Conservation (phyloP, 2,888 invertebrate genomes). For the Doris montereyensis region DNA sequence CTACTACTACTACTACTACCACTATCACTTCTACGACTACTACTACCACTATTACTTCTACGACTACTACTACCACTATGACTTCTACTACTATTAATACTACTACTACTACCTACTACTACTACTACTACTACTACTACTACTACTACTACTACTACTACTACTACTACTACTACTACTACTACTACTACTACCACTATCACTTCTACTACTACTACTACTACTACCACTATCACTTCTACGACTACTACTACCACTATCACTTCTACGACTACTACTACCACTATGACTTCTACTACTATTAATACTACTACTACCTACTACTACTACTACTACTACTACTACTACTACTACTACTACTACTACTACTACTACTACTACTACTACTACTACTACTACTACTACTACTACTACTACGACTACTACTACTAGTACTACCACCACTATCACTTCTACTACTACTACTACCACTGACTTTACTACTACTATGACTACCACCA, state of each 20-base stretch:
- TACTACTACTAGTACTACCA: slow-evolving; percentile 7
- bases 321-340: slow-evolving; percentile 16
- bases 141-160: slow-evolving; percentile 18
- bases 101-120: slow-evolving; percentile 6
- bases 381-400: slow-evolving; percentile 17
- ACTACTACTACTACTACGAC: slow-evolving; percentile 1
- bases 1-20: slow-evolving; percentile 11
- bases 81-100: slow-evolving; percentile 11
- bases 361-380: slow-evolving; percentile 20
- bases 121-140: slow-evolving; percentile 14
- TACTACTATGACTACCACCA: too few species aligned
- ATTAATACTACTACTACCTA: slow-evolving; percentile 1
- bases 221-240: too few species aligned
- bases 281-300: not conserved
- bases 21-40: slow-evolving; percentile 4
- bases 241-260: too few species aligned
- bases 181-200: slow-evolving; percentile 17
- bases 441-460: slow-evolving; percentile 4
- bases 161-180: slow-evolving; percentile 17
- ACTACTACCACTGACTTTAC: too few species aligned
- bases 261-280: not conserved
- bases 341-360: slow-evolving; percentile 20
- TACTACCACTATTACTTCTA: slow-evolving; percentile 9
- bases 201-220: too few species aligned
- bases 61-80: slow-evolving; percentile 18